Conservation (phyloP, 2,797 vertebrate genomes). For the Oreortyx pictus region DNA sequence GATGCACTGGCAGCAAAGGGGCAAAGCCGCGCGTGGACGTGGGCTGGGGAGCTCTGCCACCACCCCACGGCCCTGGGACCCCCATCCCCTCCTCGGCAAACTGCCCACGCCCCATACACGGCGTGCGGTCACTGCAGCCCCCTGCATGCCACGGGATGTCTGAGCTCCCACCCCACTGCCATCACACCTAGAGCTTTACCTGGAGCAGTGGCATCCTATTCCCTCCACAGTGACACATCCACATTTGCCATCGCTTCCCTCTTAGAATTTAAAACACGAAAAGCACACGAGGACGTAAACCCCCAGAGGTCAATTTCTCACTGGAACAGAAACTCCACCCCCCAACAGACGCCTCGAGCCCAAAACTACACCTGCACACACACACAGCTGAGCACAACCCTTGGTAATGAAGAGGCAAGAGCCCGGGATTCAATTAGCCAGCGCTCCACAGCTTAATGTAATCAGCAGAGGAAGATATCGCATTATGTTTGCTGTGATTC, state of each 20-base stretch:
- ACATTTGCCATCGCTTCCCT: not conserved
- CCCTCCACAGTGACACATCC: not conserved
- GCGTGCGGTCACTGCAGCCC: not conserved
- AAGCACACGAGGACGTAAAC: not conserved
- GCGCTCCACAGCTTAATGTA: slow-evolving; percentile 4
- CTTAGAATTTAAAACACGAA: not conserved
- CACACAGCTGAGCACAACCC: not conserved
- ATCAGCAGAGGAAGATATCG: slow-evolving; percentile 39
- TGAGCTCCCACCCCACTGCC: not conserved
- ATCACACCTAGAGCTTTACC: not conserved
- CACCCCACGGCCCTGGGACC: too few relatives aligned
- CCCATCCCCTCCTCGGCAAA: not conserved
- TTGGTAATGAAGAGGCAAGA: slow-evolving; percentile 43
- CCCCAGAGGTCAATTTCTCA: not conserved
- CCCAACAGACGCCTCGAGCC: not conserved
- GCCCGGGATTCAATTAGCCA: slow-evolving; percentile 52
- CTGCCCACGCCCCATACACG: not conserved
- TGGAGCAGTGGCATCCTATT: not conserved
- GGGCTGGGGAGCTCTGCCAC: not conserved
- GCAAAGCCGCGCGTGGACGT: not conserved
- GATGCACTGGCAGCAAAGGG: not conserved
- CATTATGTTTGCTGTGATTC: slow-evolving; percentile 37
- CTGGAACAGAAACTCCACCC: not conserved
- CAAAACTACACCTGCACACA: fast-evolving
- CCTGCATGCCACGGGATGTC: fast-evolving